phyloP scores from a whole-genome alignment of 2,888 invertebrate genomes.

The Cheilosia vulpina region DNA sequence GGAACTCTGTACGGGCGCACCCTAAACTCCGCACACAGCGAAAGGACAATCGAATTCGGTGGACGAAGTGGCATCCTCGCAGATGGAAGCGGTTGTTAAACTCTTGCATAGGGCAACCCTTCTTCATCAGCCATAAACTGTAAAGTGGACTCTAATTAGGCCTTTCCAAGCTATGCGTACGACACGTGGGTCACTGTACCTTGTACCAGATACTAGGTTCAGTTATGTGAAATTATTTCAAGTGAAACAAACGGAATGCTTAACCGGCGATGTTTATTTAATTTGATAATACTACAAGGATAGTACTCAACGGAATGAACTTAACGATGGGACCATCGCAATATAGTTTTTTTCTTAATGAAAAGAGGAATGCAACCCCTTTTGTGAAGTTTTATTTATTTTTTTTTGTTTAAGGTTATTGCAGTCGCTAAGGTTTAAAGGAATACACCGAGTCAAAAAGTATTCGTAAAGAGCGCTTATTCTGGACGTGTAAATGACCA shows the following conservation, averaged over 20 bases:
- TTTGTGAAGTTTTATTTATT: not conserved
- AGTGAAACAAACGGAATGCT: conserved; percentile 33
- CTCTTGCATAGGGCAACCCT: not conserved
- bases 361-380: conserved; percentile 51
- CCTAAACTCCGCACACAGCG: not conserved
- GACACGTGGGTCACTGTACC: conserved; percentile 10
- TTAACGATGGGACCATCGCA: conserved; percentile 19
- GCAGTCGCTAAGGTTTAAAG: conserved; percentile 12
- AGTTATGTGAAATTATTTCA: conserved; percentile 24
- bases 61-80: not conserved
- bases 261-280: conserved; percentile 43
- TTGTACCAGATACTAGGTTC: not conserved
- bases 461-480: conserved; percentile 10
- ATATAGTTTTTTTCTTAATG: conserved; percentile 10
- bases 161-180: not conserved
- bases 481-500: conserved; percentile 56
- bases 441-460: conserved; percentile 3
- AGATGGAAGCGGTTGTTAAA: not conserved
- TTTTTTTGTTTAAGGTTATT: not conserved
- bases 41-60: not conserved
- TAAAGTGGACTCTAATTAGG: conserved; percentile 12
- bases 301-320: conserved; percentile 62
- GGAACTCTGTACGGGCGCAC: no score
- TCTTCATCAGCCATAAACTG: not conserved
- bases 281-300: conserved; percentile 41